Evolutionary conservation across 2,797 vertebrate species (phyloP).

Genomic region (Protosalanx chinensis): DNA sequence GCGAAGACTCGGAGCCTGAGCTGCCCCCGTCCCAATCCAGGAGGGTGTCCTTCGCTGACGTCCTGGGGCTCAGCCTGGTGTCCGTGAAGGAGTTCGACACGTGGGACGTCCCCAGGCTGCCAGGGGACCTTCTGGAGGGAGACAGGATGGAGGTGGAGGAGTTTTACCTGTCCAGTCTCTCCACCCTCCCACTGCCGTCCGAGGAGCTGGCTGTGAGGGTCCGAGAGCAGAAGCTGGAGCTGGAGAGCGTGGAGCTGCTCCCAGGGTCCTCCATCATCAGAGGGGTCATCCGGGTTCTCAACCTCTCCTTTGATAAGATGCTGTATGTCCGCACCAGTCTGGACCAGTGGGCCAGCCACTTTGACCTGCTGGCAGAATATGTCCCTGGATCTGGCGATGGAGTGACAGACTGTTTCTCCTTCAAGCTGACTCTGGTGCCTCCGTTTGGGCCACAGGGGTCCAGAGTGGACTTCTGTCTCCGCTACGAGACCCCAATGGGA

Average conservation of each 20-base stretch:
- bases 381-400: constrained; percentile 80
- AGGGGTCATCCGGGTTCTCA: constrained; percentile 87
- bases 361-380: constrained; percentile 89
- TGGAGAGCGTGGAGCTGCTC: constrained; percentile 80
- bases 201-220: constrained; percentile 78
- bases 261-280: constrained; percentile 81
- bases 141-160: constrained; percentile 71
- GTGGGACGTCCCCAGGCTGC: constrained; percentile 75
- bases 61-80: constrained; percentile 87
- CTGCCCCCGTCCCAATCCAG: constrained; percentile 65
- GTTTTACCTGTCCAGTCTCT: constrained; percentile 76
- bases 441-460: constrained; percentile 78
- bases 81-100: constrained; percentile 89
- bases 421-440: constrained; percentile 85
- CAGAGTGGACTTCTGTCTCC: constrained; percentile 90
- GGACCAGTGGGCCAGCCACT: constrained; percentile 87
- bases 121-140: constrained; percentile 52
- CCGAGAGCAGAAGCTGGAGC: constrained; percentile 76
- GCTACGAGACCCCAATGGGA: constrained; percentile 86
- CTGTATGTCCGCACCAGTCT: constrained; percentile 86
- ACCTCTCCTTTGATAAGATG: constrained; percentile 85
- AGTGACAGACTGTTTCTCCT: constrained; percentile 86
- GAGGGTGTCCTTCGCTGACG: constrained; percentile 94
- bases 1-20: constrained; percentile 79
- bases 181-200: constrained; percentile 67